Conservation (phyloP, 2,888 invertebrate species). For the Pyrrhia umbra region DNA sequence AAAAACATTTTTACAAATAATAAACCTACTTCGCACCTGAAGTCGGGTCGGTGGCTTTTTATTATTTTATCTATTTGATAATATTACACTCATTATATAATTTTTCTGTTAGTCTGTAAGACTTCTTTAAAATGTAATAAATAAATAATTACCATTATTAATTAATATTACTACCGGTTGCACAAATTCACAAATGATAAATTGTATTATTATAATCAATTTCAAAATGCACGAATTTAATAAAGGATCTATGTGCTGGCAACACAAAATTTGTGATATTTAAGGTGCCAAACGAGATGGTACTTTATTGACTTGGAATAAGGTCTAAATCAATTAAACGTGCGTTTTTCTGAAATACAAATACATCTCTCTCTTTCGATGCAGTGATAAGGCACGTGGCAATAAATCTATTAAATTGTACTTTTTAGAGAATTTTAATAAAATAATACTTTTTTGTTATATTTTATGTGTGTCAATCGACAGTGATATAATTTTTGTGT, state of each 20-base stretch:
- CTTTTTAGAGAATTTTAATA: neutral
- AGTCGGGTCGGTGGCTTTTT: too few species aligned
- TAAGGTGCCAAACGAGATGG: neutral
- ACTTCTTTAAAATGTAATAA: too few species aligned
- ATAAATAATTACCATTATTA: too few species aligned
- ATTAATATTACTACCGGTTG: too few species aligned
- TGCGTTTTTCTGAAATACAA: neutral
- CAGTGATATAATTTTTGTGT: too few species aligned
- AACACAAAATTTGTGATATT: constrained; percentile 12
- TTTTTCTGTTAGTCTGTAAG: too few species aligned
- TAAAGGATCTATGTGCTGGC: constrained; percentile 16
- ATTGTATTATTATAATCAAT: neutral
- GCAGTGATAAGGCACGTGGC: constrained; percentile 15
- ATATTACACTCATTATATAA: too few species aligned
- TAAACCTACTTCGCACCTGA: too few species aligned
- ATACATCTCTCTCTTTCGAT: constrained; percentile 4
- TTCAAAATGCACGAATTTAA: constrained; percentile 35
- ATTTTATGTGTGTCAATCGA: too few species aligned
- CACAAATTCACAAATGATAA: neutral
- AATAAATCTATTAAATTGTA: neutral
- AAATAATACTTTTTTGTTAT: too few species aligned
- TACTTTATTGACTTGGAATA: fast-evolving
- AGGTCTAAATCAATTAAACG: neutral
- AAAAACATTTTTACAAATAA: too few species aligned
- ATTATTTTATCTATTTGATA: too few species aligned